Evolutionary conservation across 2,113 vertebrate genomes (phyloP).

Genomic region (Mirza zaza): DNA sequence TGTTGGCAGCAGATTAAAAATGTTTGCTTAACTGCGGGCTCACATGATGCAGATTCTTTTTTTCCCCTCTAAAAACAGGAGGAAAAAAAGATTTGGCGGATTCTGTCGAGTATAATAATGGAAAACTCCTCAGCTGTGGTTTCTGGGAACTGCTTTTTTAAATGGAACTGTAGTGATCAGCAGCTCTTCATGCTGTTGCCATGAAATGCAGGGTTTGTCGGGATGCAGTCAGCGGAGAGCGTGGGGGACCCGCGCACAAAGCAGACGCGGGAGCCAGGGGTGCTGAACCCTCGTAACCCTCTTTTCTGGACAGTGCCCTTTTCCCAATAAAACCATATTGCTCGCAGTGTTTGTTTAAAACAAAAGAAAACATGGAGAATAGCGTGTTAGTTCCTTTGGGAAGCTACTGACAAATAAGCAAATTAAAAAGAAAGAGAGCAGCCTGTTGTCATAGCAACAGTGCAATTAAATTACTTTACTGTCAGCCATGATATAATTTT

Average conservation of each 20-base stretch:
- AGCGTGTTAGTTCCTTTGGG: constrained; percentile 83
- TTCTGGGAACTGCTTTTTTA: constrained; percentile 60
- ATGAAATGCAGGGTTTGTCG: neutral
- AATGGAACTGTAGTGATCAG: constrained; percentile 50
- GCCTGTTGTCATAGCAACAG: constrained; percentile 91
- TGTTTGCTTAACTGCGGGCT: constrained; percentile 61
- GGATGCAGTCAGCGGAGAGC: neutral
- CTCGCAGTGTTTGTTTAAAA: constrained; percentile 77
- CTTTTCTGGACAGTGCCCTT: neutral
- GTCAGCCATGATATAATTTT: constrained; percentile 93
- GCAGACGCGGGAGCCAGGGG: neutral
- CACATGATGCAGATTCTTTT: constrained; percentile 36
- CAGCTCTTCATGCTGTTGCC: neutral
- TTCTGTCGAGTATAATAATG: constrained; percentile 56
- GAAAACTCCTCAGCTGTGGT: constrained; percentile 67
- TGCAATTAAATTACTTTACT: constrained; percentile 94
- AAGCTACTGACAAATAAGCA: constrained; percentile 89
- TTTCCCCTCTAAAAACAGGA: neutral
- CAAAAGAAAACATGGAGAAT: constrained; percentile 81
- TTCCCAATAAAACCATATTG: constrained; percentile 35
- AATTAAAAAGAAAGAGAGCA: constrained; percentile 94
- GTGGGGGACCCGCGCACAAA: neutral
- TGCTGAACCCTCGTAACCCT: neutral
- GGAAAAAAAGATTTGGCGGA: constrained; percentile 58
- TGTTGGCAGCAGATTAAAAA: constrained; percentile 56